Conservation (phyloP, 2,113 vertebrate species). For the Macroglossus sobrinus region DNA sequence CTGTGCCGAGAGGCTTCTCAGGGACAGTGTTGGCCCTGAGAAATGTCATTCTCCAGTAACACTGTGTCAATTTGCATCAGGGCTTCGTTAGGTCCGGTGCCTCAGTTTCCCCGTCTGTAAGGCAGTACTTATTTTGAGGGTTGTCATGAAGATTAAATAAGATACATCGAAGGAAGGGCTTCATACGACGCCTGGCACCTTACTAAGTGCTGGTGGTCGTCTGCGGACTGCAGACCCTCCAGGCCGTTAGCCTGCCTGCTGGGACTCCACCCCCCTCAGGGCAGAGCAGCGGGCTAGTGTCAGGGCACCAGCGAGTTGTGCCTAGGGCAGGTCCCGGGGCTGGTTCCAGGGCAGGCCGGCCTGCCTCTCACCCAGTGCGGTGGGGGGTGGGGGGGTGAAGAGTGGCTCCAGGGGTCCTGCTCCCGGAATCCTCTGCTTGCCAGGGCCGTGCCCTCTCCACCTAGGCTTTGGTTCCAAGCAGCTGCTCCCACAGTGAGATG, state of each 20-base stretch:
- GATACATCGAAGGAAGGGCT: not conserved
- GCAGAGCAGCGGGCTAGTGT: not conserved
- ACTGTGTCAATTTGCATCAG: not conserved
- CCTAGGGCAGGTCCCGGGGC: too few relatives aligned
- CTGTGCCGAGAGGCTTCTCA: not conserved
- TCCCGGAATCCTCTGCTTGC: not conserved
- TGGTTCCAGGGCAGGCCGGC: too few relatives aligned
- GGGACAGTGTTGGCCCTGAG: not conserved
- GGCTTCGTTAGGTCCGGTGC: not conserved
- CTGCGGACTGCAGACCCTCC: not conserved
- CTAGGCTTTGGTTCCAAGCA: not conserved
- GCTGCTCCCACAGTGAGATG: not conserved
- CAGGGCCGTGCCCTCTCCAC: accelerated
- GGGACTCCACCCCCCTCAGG: not conserved
- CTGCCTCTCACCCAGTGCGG: not conserved
- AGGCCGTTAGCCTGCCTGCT: not conserved
- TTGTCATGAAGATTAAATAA: not conserved
- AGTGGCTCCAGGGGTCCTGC: not conserved
- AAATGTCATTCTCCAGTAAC: not conserved
- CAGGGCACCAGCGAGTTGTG: not conserved
- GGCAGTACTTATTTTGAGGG: not conserved
- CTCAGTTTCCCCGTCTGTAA: not conserved
- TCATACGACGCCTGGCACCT: not conserved
- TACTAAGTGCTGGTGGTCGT: accelerated
- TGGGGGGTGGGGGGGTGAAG: not conserved